These are phyloP conservation scores for Ophioninae sp. DNA, from an alignment of 2,888 invertebrate species.

Conservation along the genomic window DNA sequence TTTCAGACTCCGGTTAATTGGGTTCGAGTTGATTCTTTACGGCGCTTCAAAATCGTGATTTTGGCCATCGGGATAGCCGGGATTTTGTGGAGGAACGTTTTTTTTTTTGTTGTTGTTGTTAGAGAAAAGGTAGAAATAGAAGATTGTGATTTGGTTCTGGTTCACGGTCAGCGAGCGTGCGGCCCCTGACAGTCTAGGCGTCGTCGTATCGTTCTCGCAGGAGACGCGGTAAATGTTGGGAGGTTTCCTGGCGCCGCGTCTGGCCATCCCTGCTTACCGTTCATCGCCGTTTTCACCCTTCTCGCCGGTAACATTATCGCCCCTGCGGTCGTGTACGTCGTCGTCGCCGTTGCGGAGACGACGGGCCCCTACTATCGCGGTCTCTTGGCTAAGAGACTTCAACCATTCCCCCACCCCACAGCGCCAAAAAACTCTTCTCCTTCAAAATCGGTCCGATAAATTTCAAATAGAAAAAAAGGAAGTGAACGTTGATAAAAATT, in stretches of 20 bases:
- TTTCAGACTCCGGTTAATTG: not conserved
- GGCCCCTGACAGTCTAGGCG: constrained; percentile 77
- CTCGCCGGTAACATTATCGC: constrained; percentile 8
- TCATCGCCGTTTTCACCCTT: constrained; percentile 35
- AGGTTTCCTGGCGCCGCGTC: constrained; percentile 38
- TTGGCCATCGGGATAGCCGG: not conserved
- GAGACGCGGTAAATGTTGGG: constrained; percentile 17
- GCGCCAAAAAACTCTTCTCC: not conserved
- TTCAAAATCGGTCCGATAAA: not conserved
- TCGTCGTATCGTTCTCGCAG: constrained; percentile 70
- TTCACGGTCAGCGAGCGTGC: constrained; percentile 78
- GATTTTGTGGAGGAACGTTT: not conserved
- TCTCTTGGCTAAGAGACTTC: not conserved
- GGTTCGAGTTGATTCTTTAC: not conserved
- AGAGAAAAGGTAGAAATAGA: not conserved
- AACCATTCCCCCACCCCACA: not conserved
- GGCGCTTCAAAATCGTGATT: not conserved
- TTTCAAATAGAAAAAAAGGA: not conserved
- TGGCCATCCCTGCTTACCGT: constrained; percentile 20
- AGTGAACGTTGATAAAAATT: not conserved
- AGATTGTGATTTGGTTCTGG: constrained; percentile 61
- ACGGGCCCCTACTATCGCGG: constrained; percentile 15
- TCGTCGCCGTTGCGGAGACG: constrained; percentile 24
- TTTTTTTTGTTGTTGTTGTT: not conserved
- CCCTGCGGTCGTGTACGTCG: constrained; percentile 53